A percentile compares a stretch with the other conserved stretches of the same genome.
Conservation (phyloP, 1,140 invertebrate genomes). For the Hyphantria cunea region DNA sequence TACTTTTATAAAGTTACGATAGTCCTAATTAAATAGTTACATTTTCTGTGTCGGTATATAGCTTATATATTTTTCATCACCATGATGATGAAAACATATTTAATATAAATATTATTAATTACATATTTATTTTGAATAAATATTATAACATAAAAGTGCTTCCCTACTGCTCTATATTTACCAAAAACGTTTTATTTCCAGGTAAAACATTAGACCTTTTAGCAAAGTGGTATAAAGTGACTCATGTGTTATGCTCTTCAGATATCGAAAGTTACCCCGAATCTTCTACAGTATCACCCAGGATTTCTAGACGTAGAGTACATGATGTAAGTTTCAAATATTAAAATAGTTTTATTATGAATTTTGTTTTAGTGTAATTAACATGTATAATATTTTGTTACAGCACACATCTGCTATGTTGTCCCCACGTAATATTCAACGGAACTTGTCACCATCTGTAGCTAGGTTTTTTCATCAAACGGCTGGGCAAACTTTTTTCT, state of each 20-base stretch:
- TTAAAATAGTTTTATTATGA: no score
- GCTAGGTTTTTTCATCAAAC: conserved; percentile 69
- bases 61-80: no score
- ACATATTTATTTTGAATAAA: no score
- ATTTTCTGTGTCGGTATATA: no score
- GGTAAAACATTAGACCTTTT: conserved; percentile 69
- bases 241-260: conserved; percentile 49
- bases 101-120: no score
- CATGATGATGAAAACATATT: no score
- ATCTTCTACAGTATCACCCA: conserved; percentile 29
- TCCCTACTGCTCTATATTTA: no score
- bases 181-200: conserved; percentile 35
- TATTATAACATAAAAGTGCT: no score
- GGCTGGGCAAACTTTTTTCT: conserved; percentile 51
- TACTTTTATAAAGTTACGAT: no score
- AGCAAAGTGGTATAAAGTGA: conserved; percentile 66
- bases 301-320: conserved; percentile 32
- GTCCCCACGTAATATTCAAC: conserved; percentile 36
- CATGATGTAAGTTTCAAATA: no score
- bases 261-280: conserved; percentile 20
- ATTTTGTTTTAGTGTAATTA: no score
- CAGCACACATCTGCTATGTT: conserved; percentile 40
- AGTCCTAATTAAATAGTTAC: no score
- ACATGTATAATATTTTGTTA: conserved; percentile 26
- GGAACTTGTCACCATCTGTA: conserved; percentile 69